Percentiles rank a stretch among this genome's conserved stretches.
phyloP scores from a whole-genome alignment of 2,113 vertebrate species.

The Eptesicus fuscus region DNA sequence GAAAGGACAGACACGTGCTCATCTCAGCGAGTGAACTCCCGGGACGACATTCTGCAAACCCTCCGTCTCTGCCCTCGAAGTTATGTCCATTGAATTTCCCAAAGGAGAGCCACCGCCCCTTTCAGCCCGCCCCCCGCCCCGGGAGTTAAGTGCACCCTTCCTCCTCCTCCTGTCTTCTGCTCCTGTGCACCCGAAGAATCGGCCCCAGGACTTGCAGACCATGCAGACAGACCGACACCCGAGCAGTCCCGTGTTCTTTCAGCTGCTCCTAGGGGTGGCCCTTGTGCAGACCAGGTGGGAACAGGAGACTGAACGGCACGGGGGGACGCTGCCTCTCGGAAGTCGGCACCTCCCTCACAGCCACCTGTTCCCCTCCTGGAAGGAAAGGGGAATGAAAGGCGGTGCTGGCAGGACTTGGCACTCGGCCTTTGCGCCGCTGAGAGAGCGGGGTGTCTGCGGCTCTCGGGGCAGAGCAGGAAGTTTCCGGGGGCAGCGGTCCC shows the following conservation, averaged over 20 bases:
- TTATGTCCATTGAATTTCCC: conserved; percentile 13
- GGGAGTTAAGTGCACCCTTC: not conserved
- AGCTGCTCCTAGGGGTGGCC: not conserved
- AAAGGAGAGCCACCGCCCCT: not conserved
- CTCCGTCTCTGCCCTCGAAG: not conserved
- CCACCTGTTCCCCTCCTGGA: not conserved
- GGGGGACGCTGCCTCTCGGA: not conserved
- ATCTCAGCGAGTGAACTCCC: conserved; percentile 22
- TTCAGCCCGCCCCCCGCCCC: not conserved
- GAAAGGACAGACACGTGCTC: not conserved
- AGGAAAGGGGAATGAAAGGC: not conserved
- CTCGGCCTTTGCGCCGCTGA: not conserved
- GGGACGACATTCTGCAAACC: not conserved
- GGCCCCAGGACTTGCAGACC: not conserved
- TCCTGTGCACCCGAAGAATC: not conserved
- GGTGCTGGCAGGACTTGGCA: not conserved
- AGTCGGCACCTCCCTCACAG: not conserved
- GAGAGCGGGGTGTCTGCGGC: not conserved
- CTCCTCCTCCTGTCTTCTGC: not conserved
- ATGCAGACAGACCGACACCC: not conserved
- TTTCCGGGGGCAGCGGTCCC: not conserved
- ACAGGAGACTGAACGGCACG: not conserved
- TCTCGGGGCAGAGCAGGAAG: not conserved
- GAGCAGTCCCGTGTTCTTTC: not conserved
- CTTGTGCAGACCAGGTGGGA: not conserved